These are phyloP conservation scores for Anoplophora glabripennis DNA, from an alignment of 1,140 invertebrate genomes.

Conservation along the genomic window DNA sequence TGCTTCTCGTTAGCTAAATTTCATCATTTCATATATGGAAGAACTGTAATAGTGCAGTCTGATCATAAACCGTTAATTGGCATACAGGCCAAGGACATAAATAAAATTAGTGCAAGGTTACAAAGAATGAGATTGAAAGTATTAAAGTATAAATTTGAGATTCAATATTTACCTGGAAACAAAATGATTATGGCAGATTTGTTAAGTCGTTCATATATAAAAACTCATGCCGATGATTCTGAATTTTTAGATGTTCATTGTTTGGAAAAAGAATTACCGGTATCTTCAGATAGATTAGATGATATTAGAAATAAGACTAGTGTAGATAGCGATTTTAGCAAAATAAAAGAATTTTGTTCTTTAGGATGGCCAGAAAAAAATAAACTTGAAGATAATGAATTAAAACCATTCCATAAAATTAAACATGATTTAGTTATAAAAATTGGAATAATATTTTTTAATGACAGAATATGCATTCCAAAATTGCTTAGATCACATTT, in stretches of 20 bases:
- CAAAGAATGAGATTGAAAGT: slow-evolving; percentile 16
- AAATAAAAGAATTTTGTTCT: background rate
- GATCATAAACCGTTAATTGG: slow-evolving; percentile 13
- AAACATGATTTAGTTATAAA: no score
- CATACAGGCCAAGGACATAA: slow-evolving; percentile 13
- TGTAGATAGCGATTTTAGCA: background rate
- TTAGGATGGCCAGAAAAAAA: slow-evolving; percentile 14
- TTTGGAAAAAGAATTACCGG: slow-evolving; percentile 2
- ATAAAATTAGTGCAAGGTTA: slow-evolving; percentile 8
- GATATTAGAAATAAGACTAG: background rate
- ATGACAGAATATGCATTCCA: slow-evolving; percentile 17
- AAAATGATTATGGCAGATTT: slow-evolving; percentile 2
- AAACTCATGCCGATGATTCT: slow-evolving; percentile 6
- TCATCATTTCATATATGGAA: slow-evolving; percentile 4
- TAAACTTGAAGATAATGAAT: slow-evolving; percentile 5
- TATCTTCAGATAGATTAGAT: background rate
- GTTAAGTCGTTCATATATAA: background rate
- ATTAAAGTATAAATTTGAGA: slow-evolving; percentile 11
- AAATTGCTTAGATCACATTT: slow-evolving; percentile 2
- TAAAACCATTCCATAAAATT: no score
- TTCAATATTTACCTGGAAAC: background rate
- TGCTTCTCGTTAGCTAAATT: background rate
- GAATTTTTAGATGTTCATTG: slow-evolving; percentile 9
- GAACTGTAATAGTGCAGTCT: slow-evolving; percentile 3
- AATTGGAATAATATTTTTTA: slow-evolving; percentile 15